A percentile compares a stretch with the other conserved stretches of the same genome.
Evolutionary conservation across 2,797 vertebrate genomes (phyloP).

Genomic region (Kryptolebias ocellatus): DNA sequence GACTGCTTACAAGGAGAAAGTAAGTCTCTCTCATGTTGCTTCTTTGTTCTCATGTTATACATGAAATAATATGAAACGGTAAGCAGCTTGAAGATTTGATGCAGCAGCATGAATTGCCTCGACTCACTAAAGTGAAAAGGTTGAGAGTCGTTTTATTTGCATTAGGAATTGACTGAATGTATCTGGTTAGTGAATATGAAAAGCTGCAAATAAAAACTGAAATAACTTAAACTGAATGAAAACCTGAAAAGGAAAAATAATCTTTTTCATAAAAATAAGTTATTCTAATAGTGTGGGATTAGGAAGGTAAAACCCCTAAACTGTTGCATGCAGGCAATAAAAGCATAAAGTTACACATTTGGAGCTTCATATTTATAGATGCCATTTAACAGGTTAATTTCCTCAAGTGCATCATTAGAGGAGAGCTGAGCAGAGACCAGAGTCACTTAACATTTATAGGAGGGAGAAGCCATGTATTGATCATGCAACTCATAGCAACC

Average conservation of each 20-base stretch:
- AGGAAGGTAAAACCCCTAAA: neutral
- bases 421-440: slow-evolving; percentile 21
- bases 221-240: neutral
- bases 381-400: slow-evolving; percentile 42
- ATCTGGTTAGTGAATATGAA: slow-evolving; percentile 1
- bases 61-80: slow-evolving; percentile 13
- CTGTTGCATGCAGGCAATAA: slow-evolving; percentile 8
- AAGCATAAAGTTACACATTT: slow-evolving; percentile 7
- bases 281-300: neutral
- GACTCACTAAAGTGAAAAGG: slow-evolving; percentile 16
- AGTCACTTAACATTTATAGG: slow-evolving; percentile 54
- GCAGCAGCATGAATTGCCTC: slow-evolving; percentile 10
- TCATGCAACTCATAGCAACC: slow-evolving; percentile 44
- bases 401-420: slow-evolving; percentile 32
- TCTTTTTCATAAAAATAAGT: neutral
- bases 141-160: slow-evolving; percentile 8
- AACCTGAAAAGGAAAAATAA: neutral
- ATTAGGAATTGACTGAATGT: slow-evolving; percentile 18
- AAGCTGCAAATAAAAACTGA: slow-evolving; percentile 10
- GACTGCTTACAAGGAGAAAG: slow-evolving; percentile 18
- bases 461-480: slow-evolving; percentile 52
- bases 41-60: slow-evolving; percentile 13
- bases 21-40: neutral
- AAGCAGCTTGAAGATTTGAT: slow-evolving; percentile 10
- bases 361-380: slow-evolving; percentile 23